A percentile compares a stretch with the other conserved stretches of the same genome.
Evolutionary conservation across 2,888 invertebrate genomes (phyloP).

Genomic region (Onchidella celtica): DNA sequence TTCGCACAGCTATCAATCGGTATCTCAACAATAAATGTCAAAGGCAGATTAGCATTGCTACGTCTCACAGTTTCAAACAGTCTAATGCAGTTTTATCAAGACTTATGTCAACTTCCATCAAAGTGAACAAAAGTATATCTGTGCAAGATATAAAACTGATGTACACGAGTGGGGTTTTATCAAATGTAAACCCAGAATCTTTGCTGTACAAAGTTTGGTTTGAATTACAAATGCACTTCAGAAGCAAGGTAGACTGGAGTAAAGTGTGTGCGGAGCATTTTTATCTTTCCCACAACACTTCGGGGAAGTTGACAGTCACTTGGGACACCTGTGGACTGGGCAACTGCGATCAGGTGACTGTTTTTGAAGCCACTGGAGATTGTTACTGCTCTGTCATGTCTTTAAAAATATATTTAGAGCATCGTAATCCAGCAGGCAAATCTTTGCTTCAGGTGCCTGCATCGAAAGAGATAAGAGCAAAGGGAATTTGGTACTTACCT

Average conservation of each 20-base stretch:
- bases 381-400: slow-evolving; percentile 50
- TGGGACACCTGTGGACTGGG: slow-evolving; percentile 40
- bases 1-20: slow-evolving; percentile 44
- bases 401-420: slow-evolving; percentile 45
- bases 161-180: slow-evolving; percentile 44
- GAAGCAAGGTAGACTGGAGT: slow-evolving; percentile 46
- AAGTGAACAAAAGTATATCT: slow-evolving; percentile 32
- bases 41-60: slow-evolving; percentile 38
- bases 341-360: slow-evolving; percentile 30
- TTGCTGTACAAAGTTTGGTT: slow-evolving; percentile 54
- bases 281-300: slow-evolving; percentile 38
- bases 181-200: slow-evolving; percentile 43
- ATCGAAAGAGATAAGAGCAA: background rate
- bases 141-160: slow-evolving; percentile 37
- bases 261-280: slow-evolving; percentile 46
- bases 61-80: slow-evolving; percentile 44
- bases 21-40: slow-evolving; percentile 32
- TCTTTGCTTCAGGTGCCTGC: slow-evolving; percentile 41
- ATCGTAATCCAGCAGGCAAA: slow-evolving; percentile 23
- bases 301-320: slow-evolving; percentile 38
- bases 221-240: slow-evolving; percentile 53
- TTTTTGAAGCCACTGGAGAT: slow-evolving; percentile 37
- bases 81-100: slow-evolving; percentile 43
- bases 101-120: slow-evolving; percentile 22
- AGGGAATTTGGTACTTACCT: slow-evolving; percentile 35